These are phyloP conservation scores for Tautogolabrus adspersus DNA, from an alignment of 2,113 vertebrate species.

Conservation along the genomic window DNA sequence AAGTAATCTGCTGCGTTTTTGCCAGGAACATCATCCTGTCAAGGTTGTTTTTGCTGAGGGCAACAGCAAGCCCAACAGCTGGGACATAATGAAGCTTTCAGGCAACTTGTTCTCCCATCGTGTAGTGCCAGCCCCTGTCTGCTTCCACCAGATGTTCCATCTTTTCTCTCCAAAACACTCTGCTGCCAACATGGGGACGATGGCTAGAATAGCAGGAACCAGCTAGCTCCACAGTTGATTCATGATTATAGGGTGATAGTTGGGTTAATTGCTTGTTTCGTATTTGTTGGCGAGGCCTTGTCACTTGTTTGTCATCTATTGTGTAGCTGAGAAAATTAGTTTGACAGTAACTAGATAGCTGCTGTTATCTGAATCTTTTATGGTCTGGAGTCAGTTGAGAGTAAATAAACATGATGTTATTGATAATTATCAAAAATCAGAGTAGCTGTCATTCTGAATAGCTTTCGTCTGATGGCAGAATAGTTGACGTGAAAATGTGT, in stretches of 20 bases:
- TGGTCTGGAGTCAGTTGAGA: constrained; percentile 19
- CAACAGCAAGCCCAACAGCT: constrained; percentile 82
- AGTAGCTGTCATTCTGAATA: background rate
- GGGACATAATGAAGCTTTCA: constrained; percentile 85
- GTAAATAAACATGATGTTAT: constrained; percentile 10
- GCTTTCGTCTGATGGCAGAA: background rate
- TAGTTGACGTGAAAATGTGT: background rate
- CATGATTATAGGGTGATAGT: constrained; percentile 65
- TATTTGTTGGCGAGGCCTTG: constrained; percentile 59
- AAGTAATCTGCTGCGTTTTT: constrained; percentile 52
- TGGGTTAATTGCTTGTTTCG: constrained; percentile 78
- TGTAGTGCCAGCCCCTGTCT: constrained; percentile 80
- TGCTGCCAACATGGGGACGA: constrained; percentile 59
- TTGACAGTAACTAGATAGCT: constrained; percentile 36
- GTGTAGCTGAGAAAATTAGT: constrained; percentile 29
- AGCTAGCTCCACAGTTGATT: constrained; percentile 60
- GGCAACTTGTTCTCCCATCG: constrained; percentile 79
- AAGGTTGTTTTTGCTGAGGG: constrained; percentile 77
- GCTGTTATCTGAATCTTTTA: constrained; percentile 18
- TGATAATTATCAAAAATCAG: constrained; percentile 18
- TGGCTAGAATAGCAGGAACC: constrained; percentile 32
- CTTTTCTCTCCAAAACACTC: constrained; percentile 72
- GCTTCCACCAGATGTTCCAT: constrained; percentile 80
- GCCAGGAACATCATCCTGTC: constrained; percentile 73
- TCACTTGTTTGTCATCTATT: constrained; percentile 57